These are phyloP conservation scores for Lagopus muta DNA, from an alignment of 2,113 vertebrate species.

Conservation along the genomic window DNA sequence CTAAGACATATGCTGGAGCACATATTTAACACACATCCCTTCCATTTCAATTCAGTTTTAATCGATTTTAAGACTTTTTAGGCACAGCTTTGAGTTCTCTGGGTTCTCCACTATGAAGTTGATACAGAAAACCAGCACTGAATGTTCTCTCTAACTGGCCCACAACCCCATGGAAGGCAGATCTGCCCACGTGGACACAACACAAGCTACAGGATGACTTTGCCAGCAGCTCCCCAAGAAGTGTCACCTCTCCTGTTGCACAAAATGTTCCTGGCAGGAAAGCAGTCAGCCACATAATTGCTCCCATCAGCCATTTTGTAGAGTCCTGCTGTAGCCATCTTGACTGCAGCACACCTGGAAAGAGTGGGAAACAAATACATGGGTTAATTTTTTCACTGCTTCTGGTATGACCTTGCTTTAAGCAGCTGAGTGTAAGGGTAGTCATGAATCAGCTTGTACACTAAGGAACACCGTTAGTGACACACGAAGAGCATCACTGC, in stretches of 20 bases:
- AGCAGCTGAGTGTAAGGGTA: not conserved
- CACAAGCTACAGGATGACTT: too few species aligned
- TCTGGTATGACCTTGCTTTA: too few species aligned
- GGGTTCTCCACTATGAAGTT: not conserved
- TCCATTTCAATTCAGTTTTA: not conserved
- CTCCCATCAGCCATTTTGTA: constrained; percentile 72
- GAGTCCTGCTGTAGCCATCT: constrained; percentile 57
- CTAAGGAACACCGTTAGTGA: not conserved
- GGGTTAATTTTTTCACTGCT: not conserved
- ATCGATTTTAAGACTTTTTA: not conserved
- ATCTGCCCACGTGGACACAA: not conserved
- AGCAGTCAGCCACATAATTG: constrained; percentile 68
- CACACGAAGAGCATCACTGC: not conserved
- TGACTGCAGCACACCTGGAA: not conserved
- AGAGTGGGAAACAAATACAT: not conserved
- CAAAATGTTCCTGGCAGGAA: constrained; percentile 76
- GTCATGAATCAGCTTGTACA: not conserved
- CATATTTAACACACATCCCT: not conserved
- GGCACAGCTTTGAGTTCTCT: not conserved
- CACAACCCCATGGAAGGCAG: not conserved
- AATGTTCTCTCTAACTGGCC: not conserved
- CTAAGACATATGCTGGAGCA: not conserved
- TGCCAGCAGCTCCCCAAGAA: not conserved
- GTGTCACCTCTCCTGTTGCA: constrained; percentile 65
- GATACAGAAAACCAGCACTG: not conserved